Conservation (phyloP, 64 coral and sea anemone species). For the Cladopsammia gracilis region DNA sequence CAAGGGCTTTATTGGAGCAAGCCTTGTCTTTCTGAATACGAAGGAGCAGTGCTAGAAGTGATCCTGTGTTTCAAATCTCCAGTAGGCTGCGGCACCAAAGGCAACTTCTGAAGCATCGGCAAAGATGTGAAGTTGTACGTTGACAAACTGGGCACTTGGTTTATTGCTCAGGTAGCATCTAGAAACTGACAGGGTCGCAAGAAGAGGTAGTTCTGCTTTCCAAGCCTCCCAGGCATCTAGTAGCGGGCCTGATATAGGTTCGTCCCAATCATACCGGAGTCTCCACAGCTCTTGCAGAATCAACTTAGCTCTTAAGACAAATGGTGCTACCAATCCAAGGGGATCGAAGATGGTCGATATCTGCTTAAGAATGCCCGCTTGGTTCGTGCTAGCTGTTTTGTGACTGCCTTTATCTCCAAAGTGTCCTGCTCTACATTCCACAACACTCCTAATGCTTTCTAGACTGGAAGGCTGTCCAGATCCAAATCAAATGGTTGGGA, state of each 20-base stretch:
- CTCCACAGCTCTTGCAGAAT: conserved; percentile 67
- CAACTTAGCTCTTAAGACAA: conserved; percentile 57
- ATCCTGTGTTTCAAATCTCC: conserved; percentile 14
- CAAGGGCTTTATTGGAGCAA: conserved; percentile 52
- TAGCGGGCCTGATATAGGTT: conserved; percentile 17
- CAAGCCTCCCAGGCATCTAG: conserved; percentile 42
- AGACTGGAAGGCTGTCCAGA: not conserved
- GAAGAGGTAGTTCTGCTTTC: conserved; percentile 29
- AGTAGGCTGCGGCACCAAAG: conserved; percentile 55
- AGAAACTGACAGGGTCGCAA: conserved; percentile 19
- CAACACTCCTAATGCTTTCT: conserved; percentile 17
- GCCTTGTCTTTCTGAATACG: conserved; percentile 49
- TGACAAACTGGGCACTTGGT: not conserved
- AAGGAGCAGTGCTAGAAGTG: conserved; percentile 56
- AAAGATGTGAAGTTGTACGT: conserved; percentile 53
- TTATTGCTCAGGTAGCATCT: conserved; percentile 12
- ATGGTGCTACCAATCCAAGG: conserved; percentile 61
- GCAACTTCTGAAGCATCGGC: conserved; percentile 60
- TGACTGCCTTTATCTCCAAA: not conserved
- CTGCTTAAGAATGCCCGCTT: conserved; percentile 49
- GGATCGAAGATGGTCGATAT: conserved; percentile 39
- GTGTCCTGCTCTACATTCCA: conserved; percentile 31
- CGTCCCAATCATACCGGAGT: conserved; percentile 43
- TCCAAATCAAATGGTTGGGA: not conserved
- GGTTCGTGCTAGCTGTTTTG: not conserved